Evolutionary conservation across 2,113 vertebrate genomes (phyloP).

Genomic region (Baryphthengus martii): DNA sequence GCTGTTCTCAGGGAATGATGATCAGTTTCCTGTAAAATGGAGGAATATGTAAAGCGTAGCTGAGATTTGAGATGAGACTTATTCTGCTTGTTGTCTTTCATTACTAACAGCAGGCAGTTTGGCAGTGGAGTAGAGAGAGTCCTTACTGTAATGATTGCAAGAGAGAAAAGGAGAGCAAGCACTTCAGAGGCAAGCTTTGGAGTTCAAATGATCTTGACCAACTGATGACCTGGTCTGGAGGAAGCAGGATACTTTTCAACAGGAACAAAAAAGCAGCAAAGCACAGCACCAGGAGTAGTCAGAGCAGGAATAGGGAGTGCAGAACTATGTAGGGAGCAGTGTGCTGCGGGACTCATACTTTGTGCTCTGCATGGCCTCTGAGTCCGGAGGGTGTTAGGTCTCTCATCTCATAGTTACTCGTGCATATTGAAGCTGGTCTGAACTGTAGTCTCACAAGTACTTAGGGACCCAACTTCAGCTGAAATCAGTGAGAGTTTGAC

Average conservation of each 20-base stretch:
- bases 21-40: neutral
- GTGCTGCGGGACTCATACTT: neutral
- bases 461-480: neutral
- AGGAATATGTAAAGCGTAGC: neutral
- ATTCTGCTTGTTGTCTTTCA: neutral
- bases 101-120: neutral
- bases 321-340: neutral
- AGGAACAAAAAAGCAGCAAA: neutral
- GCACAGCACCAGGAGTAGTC: neutral
- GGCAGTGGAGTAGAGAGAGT: neutral
- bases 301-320: neutral
- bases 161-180: neutral
- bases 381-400: neutral
- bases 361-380: neutral
- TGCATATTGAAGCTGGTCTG: neutral
- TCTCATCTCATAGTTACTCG: neutral
- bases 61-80: neutral
- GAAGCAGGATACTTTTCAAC: neutral
- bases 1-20: neutral
- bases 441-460: neutral
- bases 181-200: neutral
- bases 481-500: neutral
- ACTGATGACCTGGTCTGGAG: neutral
- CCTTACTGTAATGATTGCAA: neutral
- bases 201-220: neutral